Evolutionary conservation across 2,113 vertebrate genomes (phyloP), one percentile per base, ranked within the genome.

Genomic region (Psettodes erumei): DNA sequence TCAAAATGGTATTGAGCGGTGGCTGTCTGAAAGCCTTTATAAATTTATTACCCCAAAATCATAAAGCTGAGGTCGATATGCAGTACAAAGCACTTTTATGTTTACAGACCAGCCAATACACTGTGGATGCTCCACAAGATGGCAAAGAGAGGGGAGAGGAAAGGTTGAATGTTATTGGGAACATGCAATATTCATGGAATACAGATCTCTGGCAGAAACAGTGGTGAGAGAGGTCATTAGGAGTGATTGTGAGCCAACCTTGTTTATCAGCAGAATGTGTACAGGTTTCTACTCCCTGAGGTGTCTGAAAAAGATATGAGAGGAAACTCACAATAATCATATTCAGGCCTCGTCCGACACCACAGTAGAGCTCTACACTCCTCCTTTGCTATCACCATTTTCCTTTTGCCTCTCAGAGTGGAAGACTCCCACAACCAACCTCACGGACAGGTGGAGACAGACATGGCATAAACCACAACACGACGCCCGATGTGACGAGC

Each of bases 341-440:
- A 80, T 82, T 82, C 75, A 78, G 68, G 61, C 65, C 79, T 33
- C 1, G 6, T 48, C 63, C 5, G 18, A 73, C 2, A 48, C 67
- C 11, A 18, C 75, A 53, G 40, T 42, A 59, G 66, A 64, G 58
- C 63, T 71, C 32, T 21, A 78, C 33, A 1, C 61, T 25, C 35
- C 77, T 87, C 81, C 76, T 56, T 80, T 71, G 43, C 54, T 27
- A 16, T 63, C 28, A 0, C 68, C 45, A 59, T 78, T 80, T 76
- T 75, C 55, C 35, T 62, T 56, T 55, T 45, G 27, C 30, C 55
- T 80, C 33, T 50, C n/a, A 61, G 60, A 78, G 40, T 77, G 50
- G 11, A 68, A 68, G 58, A 71, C 37, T 64, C 60, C 63, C 13
- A 6, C 45, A 15, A 18, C 43, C 40, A 77, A 54, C 70, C 51